Evolutionary conservation across 2,888 invertebrate species (phyloP).

Genomic region (Acleris literana): DNA sequence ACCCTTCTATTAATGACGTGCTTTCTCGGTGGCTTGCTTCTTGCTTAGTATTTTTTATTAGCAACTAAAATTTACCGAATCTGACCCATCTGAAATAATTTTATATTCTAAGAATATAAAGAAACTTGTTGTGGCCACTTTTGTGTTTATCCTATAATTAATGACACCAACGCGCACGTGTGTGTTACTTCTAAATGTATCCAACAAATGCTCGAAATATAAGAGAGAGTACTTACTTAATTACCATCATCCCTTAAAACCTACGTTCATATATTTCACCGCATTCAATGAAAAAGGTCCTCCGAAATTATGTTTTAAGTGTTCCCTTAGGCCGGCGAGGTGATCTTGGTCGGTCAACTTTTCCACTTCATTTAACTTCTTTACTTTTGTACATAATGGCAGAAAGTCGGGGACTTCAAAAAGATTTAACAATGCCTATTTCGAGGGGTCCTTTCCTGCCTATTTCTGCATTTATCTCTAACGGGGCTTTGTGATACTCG

Average conservation of each 20-base stretch:
- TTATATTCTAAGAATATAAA: too few relatives aligned
- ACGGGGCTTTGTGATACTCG: slow-evolving; percentile 51
- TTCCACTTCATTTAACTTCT: slow-evolving; percentile 82
- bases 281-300: slow-evolving; percentile 32
- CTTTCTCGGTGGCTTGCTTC: too few relatives aligned
- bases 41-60: too few relatives aligned
- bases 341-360: slow-evolving; percentile 75
- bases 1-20: too few relatives aligned
- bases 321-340: slow-evolving; percentile 41
- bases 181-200: too few relatives aligned
- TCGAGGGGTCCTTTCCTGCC: slow-evolving; percentile 66
- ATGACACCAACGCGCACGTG: too few relatives aligned
- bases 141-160: too few relatives aligned
- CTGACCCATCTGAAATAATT: too few relatives aligned
- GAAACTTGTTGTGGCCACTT: too few relatives aligned
- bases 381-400: slow-evolving; percentile 78
- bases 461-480: slow-evolving; percentile 64
- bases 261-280: slow-evolving; percentile 17
- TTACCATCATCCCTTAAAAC: slow-evolving; percentile 17
- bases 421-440: slow-evolving; percentile 83
- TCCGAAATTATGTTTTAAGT: slow-evolving; percentile 46
- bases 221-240: slow-evolving; percentile 1
- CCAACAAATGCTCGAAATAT: background rate
- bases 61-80: too few relatives aligned
- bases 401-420: slow-evolving; percentile 75